Conservation (phyloP, 2,113 vertebrate species). For the Colossoma macropomum region DNA sequence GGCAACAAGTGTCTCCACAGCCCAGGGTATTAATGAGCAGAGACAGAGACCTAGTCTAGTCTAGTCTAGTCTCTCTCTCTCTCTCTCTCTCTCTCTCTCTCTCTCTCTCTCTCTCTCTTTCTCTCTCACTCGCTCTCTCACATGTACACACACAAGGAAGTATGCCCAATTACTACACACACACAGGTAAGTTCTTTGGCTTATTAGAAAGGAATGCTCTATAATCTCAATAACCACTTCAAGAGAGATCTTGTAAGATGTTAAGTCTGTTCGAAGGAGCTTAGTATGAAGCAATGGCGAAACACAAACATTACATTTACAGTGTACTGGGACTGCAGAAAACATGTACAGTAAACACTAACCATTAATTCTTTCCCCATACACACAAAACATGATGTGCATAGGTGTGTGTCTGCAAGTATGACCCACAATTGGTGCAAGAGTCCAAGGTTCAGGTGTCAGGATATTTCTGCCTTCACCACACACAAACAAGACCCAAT, state of each 20-base stretch:
- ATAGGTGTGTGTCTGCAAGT: no score
- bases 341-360: neutral
- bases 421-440: neutral
- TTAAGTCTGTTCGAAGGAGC: no score
- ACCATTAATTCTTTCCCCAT: no score
- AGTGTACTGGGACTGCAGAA: neutral
- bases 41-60: neutral
- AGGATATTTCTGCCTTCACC: no score
- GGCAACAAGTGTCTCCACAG: conserved; percentile 38
- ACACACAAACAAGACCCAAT: neutral
- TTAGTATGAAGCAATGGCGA: no score
- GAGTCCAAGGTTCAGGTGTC: no score
- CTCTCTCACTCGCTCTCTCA: no score
- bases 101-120: no score
- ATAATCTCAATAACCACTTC: neutral
- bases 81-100: neutral
- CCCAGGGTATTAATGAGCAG: conserved; percentile 29
- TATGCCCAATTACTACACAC: neutral
- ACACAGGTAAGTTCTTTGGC: neutral
- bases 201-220: neutral
- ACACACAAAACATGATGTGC: no score
- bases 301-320: no score
- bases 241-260: neutral
- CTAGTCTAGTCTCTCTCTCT: no score
- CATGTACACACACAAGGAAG: neutral